Evolutionary conservation across 2,888 invertebrate genomes (phyloP).

Genomic region (Polia nebulosa): DNA sequence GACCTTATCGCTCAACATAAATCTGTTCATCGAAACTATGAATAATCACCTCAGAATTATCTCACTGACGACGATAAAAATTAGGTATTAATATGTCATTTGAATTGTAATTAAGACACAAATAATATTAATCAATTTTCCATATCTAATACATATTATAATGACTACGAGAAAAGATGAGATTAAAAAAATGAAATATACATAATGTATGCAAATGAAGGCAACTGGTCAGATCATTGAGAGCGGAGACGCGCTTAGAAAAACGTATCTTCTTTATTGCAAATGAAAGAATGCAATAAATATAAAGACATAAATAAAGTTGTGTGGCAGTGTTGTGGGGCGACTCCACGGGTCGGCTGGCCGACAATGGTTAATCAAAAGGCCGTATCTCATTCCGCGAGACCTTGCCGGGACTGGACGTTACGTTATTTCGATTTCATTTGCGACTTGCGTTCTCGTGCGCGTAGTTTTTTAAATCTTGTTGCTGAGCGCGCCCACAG

Average conservation of each 20-base stretch:
- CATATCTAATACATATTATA: constrained; percentile 58
- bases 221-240: constrained; percentile 63
- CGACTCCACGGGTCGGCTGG: constrained; percentile 78
- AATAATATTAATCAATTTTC: constrained; percentile 58
- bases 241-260: constrained; percentile 52
- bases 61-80: constrained; percentile 41
- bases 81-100: constrained; percentile 54
- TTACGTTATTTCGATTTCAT: constrained; percentile 90
- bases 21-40: constrained; percentile 52
- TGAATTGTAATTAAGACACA: constrained; percentile 60
- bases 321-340: constrained; percentile 60
- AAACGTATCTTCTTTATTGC: constrained; percentile 58
- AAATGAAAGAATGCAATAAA: constrained; percentile 64
- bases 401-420: constrained; percentile 81
- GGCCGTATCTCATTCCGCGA: constrained; percentile 87
- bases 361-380: constrained; percentile 90
- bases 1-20: constrained; percentile 65
- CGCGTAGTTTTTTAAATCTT: constrained; percentile 82
- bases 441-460: constrained; percentile 90
- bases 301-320: constrained; percentile 66
- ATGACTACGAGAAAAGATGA: constrained; percentile 49
- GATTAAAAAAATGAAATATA: constrained; percentile 60
- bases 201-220: constrained; percentile 71
- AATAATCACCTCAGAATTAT: constrained; percentile 53
- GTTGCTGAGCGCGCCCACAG: constrained; percentile 80